Evolutionary conservation across 2,113 vertebrate genomes (phyloP).

Genomic region (Excalfactoria chinensis): DNA sequence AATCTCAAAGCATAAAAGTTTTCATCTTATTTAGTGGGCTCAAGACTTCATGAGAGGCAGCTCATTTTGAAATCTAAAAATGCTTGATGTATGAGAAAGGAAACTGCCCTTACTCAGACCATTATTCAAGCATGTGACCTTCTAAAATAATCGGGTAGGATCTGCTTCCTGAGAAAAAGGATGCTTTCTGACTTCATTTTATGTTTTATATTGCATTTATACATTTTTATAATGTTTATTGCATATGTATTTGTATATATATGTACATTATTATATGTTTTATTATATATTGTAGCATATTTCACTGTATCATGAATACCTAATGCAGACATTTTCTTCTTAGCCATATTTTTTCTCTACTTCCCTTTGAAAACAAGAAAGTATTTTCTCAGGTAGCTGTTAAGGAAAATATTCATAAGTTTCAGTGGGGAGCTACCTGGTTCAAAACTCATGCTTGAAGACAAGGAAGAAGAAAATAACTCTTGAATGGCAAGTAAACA

Average conservation of each 20-base stretch:
- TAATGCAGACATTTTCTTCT: neutral
- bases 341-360: neutral
- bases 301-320: neutral
- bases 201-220: neutral
- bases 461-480: neutral
- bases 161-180: neutral
- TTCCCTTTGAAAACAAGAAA: neutral
- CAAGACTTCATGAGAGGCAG: neutral
- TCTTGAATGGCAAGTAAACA: neutral
- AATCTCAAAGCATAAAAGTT: neutral
- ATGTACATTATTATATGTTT: too few relatives aligned
- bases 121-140: neutral
- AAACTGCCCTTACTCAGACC: neutral
- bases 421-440: neutral
- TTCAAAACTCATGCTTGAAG: neutral
- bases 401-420: neutral
- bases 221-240: too few relatives aligned
- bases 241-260: too few relatives aligned
- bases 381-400: neutral
- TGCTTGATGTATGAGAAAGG: neutral
- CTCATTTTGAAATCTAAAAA: neutral
- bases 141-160: neutral
- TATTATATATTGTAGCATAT: neutral
- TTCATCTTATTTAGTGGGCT: neutral
- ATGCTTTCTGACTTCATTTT: neutral